phyloP scores from a whole-genome alignment of 2,797 vertebrate species.

The Perodicticus potto region DNA sequence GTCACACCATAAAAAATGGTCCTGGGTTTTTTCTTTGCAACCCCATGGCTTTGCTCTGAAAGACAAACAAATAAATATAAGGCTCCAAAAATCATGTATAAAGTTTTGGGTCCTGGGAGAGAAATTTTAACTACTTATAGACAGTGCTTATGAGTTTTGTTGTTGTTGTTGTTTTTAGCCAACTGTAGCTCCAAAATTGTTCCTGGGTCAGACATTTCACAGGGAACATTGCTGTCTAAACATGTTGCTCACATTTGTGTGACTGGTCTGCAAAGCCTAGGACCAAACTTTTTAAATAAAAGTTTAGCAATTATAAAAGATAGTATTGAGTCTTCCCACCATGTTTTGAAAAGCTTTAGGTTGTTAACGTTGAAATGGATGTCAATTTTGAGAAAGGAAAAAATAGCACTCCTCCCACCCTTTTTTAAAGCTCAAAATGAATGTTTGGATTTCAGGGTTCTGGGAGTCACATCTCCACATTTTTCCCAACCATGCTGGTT shows the following conservation, averaged over 20 bases:
- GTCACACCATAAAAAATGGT: slow-evolving; percentile 40
- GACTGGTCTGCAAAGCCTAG: slow-evolving; percentile 55
- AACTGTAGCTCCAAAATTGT: slow-evolving; percentile 65
- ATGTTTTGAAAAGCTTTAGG: slow-evolving; percentile 73
- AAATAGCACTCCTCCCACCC: neutral
- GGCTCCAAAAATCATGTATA: slow-evolving; percentile 3
- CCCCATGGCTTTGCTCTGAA: slow-evolving; percentile 34
- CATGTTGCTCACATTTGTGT: slow-evolving; percentile 60
- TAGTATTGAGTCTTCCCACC: slow-evolving; percentile 60
- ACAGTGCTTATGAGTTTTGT: slow-evolving; percentile 23
- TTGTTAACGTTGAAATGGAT: slow-evolving; percentile 68
- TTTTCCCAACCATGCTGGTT: neutral
- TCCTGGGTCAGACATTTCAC: slow-evolving; percentile 65
- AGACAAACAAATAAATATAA: slow-evolving; percentile 50
- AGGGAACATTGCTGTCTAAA: slow-evolving; percentile 70
- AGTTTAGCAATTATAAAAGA: slow-evolving; percentile 64
- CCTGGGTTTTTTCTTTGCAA: slow-evolving; percentile 19
- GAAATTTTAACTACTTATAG: slow-evolving; percentile 7
- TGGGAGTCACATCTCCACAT: neutral
- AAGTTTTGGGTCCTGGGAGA: slow-evolving; percentile 28
- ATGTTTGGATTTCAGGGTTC: slow-evolving; percentile 51
- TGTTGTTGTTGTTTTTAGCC: neutral
- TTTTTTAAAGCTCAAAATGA: slow-evolving; percentile 61
- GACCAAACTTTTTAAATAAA: slow-evolving; percentile 74
- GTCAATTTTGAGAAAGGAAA: slow-evolving; percentile 54